Evolutionary conservation across 2,797 vertebrate genomes (phyloP).

Genomic region (Bufotes viridis): DNA sequence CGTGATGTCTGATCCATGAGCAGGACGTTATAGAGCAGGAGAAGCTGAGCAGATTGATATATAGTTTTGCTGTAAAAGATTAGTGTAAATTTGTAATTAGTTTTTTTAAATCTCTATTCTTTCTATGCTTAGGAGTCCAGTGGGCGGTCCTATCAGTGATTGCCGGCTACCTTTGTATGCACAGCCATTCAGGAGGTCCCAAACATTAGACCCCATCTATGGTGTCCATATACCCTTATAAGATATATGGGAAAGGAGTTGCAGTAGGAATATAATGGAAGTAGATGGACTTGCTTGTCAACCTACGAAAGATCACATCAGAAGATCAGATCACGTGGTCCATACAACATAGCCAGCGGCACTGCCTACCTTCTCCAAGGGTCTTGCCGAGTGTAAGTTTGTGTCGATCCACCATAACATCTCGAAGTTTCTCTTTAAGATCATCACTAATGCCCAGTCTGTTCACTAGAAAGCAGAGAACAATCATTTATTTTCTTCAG

Average conservation of each 20-base stretch:
- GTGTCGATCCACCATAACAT: conserved; percentile 92
- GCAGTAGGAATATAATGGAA: no score
- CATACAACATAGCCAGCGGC: not conserved
- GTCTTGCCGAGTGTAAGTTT: conserved; percentile 92
- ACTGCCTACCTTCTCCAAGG: conserved; percentile 84
- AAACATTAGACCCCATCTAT: not conserved
- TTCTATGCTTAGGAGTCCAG: no score
- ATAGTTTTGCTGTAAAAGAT: no score
- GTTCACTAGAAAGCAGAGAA: conserved; percentile 79
- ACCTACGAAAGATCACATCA: not conserved
- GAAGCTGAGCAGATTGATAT: no score
- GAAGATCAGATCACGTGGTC: not conserved
- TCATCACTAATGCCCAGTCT: conserved; percentile 90
- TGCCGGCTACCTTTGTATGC: not conserved
- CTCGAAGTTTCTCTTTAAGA: conserved; percentile 89
- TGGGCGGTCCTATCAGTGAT: no score
- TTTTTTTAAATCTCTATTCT: no score
- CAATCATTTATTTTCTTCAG: not conserved
- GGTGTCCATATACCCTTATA: not conserved
- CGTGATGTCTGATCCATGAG: no score
- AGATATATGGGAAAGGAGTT: not conserved
- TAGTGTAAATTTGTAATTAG: no score
- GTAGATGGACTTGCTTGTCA: no score
- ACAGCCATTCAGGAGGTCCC: not conserved
- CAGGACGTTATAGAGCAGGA: no score